Percentiles rank a stretch among this genome's conserved stretches.
These are phyloP conservation scores for Tipula unca DNA, from an alignment of 2,888 invertebrate species.

Conservation along the genomic window DNA sequence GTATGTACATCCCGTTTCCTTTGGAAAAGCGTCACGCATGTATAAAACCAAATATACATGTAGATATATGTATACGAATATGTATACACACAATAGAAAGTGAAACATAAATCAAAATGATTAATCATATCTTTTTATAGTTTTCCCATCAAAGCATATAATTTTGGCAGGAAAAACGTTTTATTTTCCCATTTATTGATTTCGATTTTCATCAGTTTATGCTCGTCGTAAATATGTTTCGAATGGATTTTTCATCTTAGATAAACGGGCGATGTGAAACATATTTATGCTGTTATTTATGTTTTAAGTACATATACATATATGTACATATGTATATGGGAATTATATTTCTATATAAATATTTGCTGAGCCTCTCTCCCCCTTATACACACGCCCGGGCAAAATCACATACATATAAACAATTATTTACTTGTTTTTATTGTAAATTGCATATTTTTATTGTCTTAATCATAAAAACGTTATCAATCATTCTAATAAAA, in stretches of 20 bases:
- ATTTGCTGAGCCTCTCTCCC: background rate
- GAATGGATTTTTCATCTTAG: background rate
- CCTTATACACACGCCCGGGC: no score
- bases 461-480: background rate
- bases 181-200: background rate
- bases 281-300: background rate
- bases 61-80: no score
- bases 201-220: background rate
- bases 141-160: background rate
- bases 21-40: background rate
- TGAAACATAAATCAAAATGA: constrained; percentile 1
- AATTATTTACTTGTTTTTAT: background rate
- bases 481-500: background rate
- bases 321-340: background rate
- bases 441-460: background rate
- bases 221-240: background rate
- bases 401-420: background rate
- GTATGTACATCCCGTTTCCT: background rate
- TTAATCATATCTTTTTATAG: constrained; percentile 8
- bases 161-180: background rate
- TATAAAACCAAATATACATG: background rate
- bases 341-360: background rate
- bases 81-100: background rate
- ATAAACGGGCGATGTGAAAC: background rate
- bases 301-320: background rate